phyloP scores from a whole-genome alignment of 2,113 vertebrate species.

The Halichoerus grypus region DNA sequence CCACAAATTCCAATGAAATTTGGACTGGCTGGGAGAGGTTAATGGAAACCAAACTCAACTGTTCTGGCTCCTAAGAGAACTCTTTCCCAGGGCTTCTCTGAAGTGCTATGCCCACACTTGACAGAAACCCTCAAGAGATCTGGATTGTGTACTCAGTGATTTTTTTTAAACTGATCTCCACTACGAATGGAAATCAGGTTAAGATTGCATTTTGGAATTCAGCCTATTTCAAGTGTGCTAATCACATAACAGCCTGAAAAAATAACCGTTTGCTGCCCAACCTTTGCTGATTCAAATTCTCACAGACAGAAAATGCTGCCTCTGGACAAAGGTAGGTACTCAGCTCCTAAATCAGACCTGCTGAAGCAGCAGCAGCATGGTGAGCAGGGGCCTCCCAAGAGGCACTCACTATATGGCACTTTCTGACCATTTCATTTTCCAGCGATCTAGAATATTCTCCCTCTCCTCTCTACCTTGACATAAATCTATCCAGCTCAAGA shows the following conservation, averaged over 20 bases:
- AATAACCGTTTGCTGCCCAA: constrained; percentile 47
- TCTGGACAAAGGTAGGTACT: not conserved
- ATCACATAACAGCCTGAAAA: constrained; percentile 18
- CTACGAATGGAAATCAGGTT: constrained; percentile 58
- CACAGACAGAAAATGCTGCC: not conserved
- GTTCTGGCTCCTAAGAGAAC: not conserved
- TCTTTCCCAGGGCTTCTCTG: not conserved
- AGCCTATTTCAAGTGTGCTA: constrained; percentile 37
- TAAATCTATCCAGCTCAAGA: not conserved
- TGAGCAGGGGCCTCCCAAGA: not conserved
- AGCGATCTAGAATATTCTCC: not conserved
- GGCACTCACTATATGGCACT: not conserved
- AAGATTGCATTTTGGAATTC: constrained; percentile 54
- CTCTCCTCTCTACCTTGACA: not conserved
- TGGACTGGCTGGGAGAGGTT: not conserved
- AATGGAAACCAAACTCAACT: not conserved
- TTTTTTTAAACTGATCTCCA: constrained; percentile 39
- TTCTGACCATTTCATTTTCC: not conserved
- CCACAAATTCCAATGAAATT: not conserved
- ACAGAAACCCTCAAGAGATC: constrained; percentile 25
- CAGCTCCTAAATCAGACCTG: not conserved
- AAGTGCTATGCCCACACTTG: not conserved
- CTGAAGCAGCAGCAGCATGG: not conserved
- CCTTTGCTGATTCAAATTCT: not conserved
- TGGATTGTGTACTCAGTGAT: not conserved